Evolutionary conservation across 1,140 invertebrate genomes (phyloP).

Genomic region (Drosophila athabasca): DNA sequence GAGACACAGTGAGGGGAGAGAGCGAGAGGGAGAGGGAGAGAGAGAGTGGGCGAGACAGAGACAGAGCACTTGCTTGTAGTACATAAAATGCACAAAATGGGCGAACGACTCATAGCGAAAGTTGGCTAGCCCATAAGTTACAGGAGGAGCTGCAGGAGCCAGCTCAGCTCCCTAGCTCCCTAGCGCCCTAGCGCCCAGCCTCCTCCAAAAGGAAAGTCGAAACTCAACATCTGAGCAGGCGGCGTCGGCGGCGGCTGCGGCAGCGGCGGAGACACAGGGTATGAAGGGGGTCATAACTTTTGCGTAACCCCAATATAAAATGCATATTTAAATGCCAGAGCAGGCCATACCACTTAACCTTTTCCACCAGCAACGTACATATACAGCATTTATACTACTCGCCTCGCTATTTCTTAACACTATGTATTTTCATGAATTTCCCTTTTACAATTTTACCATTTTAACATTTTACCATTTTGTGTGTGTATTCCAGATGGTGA

Average conservation of each 20-base stretch:
- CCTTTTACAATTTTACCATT: neutral
- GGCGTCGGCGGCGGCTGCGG: no score
- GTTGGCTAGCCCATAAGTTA: constrained; percentile 72
- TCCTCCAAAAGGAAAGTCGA: constrained; percentile 3
- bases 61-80: constrained; percentile 59
- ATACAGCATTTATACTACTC: constrained; percentile 12
- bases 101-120: constrained; percentile 72
- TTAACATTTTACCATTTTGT: neutral
- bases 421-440: constrained; percentile 3
- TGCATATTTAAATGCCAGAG: constrained; percentile 72
- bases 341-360: constrained; percentile 54
- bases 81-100: constrained; percentile 80
- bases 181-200: no score
- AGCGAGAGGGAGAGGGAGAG: neutral
- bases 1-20: constrained; percentile 14
- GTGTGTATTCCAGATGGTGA: constrained; percentile 95
- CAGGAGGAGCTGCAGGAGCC: constrained; percentile 26
- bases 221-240: no score
- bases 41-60: neutral
- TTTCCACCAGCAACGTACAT: constrained; percentile 32
- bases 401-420: neutral
- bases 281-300: constrained; percentile 61
- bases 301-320: constrained; percentile 46
- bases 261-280: no score
- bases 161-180: neutral